Conservation (phyloP, 1,140 invertebrate species). For the Drosophila pandora region DNA sequence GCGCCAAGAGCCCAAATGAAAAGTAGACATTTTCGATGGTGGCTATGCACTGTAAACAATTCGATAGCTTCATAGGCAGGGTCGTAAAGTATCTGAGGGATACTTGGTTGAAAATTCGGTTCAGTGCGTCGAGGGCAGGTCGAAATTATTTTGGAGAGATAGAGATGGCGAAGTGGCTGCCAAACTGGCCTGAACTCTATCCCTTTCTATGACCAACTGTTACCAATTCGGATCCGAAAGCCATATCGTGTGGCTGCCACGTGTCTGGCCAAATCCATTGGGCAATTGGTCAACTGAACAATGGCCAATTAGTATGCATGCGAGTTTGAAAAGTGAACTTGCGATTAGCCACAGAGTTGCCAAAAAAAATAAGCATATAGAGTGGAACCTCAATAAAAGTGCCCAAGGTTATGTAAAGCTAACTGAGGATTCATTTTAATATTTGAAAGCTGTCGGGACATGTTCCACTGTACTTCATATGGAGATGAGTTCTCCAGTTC, state of each 20-base stretch:
- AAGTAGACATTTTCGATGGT: constrained; percentile 41
- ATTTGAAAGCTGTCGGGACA: background rate
- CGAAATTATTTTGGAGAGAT: constrained; percentile 67
- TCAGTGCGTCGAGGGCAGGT: constrained; percentile 60
- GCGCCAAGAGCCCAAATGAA: constrained; percentile 57
- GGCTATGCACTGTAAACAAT: constrained; percentile 39
- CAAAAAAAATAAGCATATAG: constrained; percentile 9
- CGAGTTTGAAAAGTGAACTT: constrained; percentile 75
- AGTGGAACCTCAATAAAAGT: background rate
- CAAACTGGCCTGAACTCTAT: constrained; percentile 11
- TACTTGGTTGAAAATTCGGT: constrained; percentile 12
- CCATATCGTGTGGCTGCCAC: constrained; percentile 72
- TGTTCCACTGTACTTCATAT: constrained; percentile 12
- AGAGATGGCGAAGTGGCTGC: constrained; percentile 20
- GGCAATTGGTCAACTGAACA: constrained; percentile 61
- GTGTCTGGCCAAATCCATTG: constrained; percentile 69
- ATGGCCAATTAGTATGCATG: constrained; percentile 57
- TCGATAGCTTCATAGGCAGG: background rate
- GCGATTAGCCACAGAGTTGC: constrained; percentile 49
- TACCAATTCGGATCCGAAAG: constrained; percentile 22
- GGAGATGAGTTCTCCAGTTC: constrained; percentile 22
- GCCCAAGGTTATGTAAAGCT: background rate
- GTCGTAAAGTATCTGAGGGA: background rate
- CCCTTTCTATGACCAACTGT: constrained; percentile 64
- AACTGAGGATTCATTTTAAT: background rate